A percentile compares a stretch with the other conserved stretches of the same genome.
These are phyloP conservation scores for Crenuchus spilurus DNA, from an alignment of 2,797 vertebrate genomes.

Conservation along the genomic window DNA sequence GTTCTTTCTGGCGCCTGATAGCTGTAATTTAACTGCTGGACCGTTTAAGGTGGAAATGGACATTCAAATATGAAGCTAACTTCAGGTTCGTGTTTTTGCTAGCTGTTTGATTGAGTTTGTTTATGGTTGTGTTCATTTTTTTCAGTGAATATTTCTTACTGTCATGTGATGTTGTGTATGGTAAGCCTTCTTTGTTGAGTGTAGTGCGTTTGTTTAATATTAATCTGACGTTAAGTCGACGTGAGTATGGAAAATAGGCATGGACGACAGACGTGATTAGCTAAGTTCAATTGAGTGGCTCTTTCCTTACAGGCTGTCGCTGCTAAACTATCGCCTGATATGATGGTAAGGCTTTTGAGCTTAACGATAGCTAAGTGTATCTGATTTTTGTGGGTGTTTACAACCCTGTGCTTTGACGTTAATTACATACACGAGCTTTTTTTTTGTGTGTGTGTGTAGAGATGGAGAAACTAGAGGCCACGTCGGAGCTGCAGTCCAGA, in stretches of 20 bases:
- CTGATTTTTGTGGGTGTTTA: background rate
- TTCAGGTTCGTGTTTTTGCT: too few species aligned
- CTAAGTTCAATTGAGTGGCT: background rate
- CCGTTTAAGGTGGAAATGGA: too few species aligned
- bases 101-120: too few species aligned
- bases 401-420: slow-evolving; percentile 17
- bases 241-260: too few species aligned
- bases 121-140: too few species aligned
- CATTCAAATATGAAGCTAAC: too few species aligned
- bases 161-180: too few species aligned
- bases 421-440: background rate
- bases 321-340: background rate
- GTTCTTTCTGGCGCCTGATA: too few species aligned
- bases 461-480: slow-evolving; percentile 75
- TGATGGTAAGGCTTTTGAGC: background rate
- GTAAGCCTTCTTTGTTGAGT: background rate
- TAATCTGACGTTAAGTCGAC: too few species aligned
- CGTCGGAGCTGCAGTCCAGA: slow-evolving; percentile 80
- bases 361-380: background rate
- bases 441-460: slow-evolving; percentile 58
- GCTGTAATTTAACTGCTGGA: too few species aligned
- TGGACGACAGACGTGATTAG: background rate
- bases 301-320: background rate
- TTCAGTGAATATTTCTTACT: too few species aligned
- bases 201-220: too few species aligned